Evolutionary conservation across 2,797 vertebrate species (phyloP), one percentile per base, ranked within the genome.

Genomic region (Anguilla anguilla): DNA sequence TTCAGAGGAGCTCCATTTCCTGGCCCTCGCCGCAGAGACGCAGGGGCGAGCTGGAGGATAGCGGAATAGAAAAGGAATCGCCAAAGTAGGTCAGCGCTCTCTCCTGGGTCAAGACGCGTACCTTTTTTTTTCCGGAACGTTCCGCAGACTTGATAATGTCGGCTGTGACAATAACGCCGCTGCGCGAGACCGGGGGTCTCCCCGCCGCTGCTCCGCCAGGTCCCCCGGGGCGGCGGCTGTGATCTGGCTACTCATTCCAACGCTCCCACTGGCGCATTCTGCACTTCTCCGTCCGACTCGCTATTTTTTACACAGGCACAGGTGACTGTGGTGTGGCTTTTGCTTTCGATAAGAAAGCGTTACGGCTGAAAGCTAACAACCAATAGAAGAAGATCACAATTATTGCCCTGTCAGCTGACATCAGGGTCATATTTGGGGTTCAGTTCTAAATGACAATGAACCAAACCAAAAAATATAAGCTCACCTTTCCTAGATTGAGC

Each of bases 51-150:
- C 89, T 83, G 59, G 85, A 90, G 87, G 91, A 10, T 91, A 89
- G 88, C 83, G 88, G 90, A 89, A 91, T 92, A 91, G 91, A 91
- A 77, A 35, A 19, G 88, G 90, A 94, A 94, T 90, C 91, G 83
- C 82, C 85, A 90, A 91, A 92, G 89, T 92, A 90, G 90, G 92
- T 90, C 91, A 92, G 85, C 55, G 49, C 79, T 86, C 88, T 91
- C 92, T 92, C 90, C 81, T 91, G 91, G 90, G 91, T 91, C 90
- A 91, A 90, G 87, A 89, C 72, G 86, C 77, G 87, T 89, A 86
- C 74, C 81, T 91, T 89, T 51, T 39, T 39, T 2, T 92, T 89
- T 89, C 90, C 87, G 84, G 85, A 86, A 87, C 85, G 88, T 88
- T 49, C 88, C 61, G 67, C 51, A 59, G 88, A 90, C 89, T 51